Percentiles rank a stretch among this genome's conserved stretches.
These are phyloP conservation scores for Phymastichus coffea DNA, from an alignment of 1,140 invertebrate genomes.

Conservation along the genomic window DNA sequence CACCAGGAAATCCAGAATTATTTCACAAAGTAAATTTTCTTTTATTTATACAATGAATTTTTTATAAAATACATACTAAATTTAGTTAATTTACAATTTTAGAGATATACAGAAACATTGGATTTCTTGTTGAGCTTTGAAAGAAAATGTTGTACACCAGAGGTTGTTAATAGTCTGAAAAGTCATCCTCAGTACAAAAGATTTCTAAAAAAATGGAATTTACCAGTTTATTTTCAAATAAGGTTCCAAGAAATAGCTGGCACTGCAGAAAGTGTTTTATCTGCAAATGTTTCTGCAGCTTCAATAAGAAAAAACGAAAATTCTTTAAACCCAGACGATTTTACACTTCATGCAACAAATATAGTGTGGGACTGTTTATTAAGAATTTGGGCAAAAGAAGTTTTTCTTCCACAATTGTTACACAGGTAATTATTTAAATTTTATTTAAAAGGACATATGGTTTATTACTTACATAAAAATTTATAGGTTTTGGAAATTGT, in stretches of 20 bases:
- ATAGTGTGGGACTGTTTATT: constrained; percentile 62
- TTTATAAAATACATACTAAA: too few relatives aligned
- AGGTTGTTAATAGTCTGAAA: constrained; percentile 60
- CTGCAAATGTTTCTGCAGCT: constrained; percentile 43
- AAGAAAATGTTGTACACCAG: constrained; percentile 56
- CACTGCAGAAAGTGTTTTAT: constrained; percentile 62
- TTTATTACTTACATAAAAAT: neutral
- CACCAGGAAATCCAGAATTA: constrained; percentile 85
- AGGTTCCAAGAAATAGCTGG: constrained; percentile 88
- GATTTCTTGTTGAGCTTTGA: constrained; percentile 79
- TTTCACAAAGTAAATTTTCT: constrained; percentile 70
- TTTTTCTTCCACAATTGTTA: constrained; percentile 72
- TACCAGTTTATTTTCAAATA: constrained; percentile 94
- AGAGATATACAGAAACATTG: constrained; percentile 78
- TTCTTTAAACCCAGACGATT: constrained; percentile 44
- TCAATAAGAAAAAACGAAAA: constrained; percentile 42
- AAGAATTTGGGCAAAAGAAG: constrained; percentile 71
- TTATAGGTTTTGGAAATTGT: constrained; percentile 82
- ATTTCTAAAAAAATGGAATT: constrained; percentile 87
- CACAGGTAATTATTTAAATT: constrained; percentile 52
- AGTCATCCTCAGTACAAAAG: constrained; percentile 67
- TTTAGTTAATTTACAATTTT: constrained; percentile 38
- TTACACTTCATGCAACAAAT: constrained; percentile 57
- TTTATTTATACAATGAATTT: too few relatives aligned
- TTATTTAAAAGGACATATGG: neutral